Evolutionary conservation across 2,888 invertebrate genomes (phyloP).

Genomic region (Lordiphosa fenestrarum): DNA sequence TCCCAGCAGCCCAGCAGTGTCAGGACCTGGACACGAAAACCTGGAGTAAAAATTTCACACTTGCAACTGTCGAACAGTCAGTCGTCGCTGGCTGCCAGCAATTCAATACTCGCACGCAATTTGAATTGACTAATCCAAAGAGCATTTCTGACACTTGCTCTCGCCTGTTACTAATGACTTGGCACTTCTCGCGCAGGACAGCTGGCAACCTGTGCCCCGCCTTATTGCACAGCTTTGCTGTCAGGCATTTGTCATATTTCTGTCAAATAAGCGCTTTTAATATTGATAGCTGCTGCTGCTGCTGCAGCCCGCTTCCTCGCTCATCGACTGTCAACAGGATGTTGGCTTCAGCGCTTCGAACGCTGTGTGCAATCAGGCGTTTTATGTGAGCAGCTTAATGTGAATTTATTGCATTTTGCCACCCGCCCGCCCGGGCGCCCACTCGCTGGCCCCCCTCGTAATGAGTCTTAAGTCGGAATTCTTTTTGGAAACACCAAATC

Average conservation of each 20-base stretch:
- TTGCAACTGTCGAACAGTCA: slow-evolving; percentile 32
- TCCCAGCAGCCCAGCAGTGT: slow-evolving; percentile 26
- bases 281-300: slow-evolving; percentile 62
- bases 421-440: slow-evolving; percentile 10
- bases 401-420: slow-evolving; percentile 65
- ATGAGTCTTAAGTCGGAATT: slow-evolving; percentile 49
- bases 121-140: slow-evolving; percentile 71
- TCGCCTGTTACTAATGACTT: slow-evolving; percentile 72
- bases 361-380: slow-evolving; percentile 69
- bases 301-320: slow-evolving; percentile 17
- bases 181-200: slow-evolving; percentile 57
- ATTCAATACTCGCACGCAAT: slow-evolving; percentile 56
- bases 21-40: slow-evolving; percentile 20
- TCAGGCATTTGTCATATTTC: slow-evolving; percentile 75
- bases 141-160: slow-evolving; percentile 72
- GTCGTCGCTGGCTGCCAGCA: slow-evolving; percentile 33
- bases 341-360: slow-evolving; percentile 60
- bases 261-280: slow-evolving; percentile 75
- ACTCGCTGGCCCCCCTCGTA: slow-evolving; percentile 12
- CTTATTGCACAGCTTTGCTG: slow-evolving; percentile 63
- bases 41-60: slow-evolving; percentile 46
- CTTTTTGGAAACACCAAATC: slow-evolving; percentile 1
- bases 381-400: slow-evolving; percentile 72
- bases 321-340: slow-evolving; percentile 65
- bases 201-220: slow-evolving; percentile 48